Base-by-base conservation (phyloP, 2,888 invertebrate genomes). In the Gryllus longicercus region DNA sequence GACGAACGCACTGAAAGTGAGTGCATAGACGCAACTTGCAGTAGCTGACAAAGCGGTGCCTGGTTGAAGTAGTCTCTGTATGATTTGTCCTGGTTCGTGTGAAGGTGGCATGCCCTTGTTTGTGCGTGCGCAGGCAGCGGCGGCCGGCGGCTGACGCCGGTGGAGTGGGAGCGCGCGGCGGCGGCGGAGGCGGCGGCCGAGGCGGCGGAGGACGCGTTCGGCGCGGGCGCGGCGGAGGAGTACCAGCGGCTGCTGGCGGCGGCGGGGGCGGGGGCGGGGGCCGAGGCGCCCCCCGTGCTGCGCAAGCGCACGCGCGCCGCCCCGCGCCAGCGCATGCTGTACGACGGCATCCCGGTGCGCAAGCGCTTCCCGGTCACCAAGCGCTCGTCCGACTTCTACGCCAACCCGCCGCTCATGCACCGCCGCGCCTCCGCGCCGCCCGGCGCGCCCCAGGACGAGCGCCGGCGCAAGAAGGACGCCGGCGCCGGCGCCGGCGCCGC, bases 351-450 rank as follows among this genome's bases (percentile, higher is more conserved):
- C 50, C 18, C 38, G 1, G 38, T 8, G 63, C 79, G 80, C 11
- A 93, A 93, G 86, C 89, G 92, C 5, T 93, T 92, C 84, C 92
- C 92, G 1, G 91, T 93, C 0, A 87, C 91, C 4, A 93, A 93
- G 85, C 89, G 93, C 2, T 93, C 93, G 78, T 91, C 90, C 82
- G 82, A 82, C 51, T 83, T 82, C 51, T 83, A 83, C 74, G 76
- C 82, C 11, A 81, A 80, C 21, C 88, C 85, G 50, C 83, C 83
- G 16, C 83, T 83, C 49, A 75, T 81, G n/a, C 82, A 82, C 78
- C 83, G 78, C 50, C 81, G 80, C 79, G 81, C 51, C 74, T 79
- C 79, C 79, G 81, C 77, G 51, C 78, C 21, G 76, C 63, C 63
- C 11, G 76, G 78, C 38, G 63, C 63, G 14, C 63, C 14, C 3